Conservation (phyloP, 2,113 vertebrate species). For the Xenopus laevis region DNA sequence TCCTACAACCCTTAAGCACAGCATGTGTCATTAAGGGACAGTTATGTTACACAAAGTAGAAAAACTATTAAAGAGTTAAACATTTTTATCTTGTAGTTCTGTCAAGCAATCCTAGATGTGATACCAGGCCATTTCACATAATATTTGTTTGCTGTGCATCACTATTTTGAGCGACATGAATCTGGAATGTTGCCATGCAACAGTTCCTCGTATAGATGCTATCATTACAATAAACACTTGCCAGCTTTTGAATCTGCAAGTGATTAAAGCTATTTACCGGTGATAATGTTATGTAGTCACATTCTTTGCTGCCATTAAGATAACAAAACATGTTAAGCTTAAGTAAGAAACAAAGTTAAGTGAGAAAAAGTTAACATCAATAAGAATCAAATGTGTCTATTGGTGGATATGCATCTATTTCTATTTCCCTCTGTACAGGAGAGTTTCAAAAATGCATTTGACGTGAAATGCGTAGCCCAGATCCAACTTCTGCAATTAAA, state of each 20-base stretch:
- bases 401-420: too few species aligned
- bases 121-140: background rate
- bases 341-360: background rate
- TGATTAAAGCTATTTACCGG: background rate
- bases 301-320: background rate
- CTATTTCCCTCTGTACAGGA: too few species aligned
- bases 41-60: constrained; percentile 15
- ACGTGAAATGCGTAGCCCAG: too few species aligned
- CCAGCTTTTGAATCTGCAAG: background rate
- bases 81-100: background rate
- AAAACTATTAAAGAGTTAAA: background rate
- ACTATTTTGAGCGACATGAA: background rate
- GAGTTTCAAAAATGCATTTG: too few species aligned
- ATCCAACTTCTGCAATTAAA: too few species aligned
- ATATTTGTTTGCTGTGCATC: background rate
- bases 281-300: constrained; percentile 2
- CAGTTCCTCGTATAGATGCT: background rate
- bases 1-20: constrained; percentile 18
- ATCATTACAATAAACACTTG: background rate
- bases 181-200: constrained; percentile 2
- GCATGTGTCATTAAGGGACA: constrained; percentile 18
- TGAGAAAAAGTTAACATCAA: background rate
- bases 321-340: background rate
- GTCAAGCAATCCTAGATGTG: background rate
- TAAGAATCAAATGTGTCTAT: too few species aligned